Conservation (phyloP, 2,113 vertebrate genomes). For the Paramisgurnus dabryanus region DNA sequence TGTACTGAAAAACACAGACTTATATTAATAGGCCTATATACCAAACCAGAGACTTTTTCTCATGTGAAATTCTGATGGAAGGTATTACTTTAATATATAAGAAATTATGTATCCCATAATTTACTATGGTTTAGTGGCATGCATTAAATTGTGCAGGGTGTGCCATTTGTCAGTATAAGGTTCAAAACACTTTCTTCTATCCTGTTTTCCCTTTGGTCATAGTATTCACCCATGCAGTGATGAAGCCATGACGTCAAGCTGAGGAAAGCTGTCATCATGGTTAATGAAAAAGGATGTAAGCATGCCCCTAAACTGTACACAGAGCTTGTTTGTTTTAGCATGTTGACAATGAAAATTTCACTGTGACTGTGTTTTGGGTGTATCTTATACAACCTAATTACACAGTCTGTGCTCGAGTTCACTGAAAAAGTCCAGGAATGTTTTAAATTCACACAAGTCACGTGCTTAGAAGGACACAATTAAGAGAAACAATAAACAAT, state of each 20-base stretch:
- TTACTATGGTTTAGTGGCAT: no score
- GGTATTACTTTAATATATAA: no score
- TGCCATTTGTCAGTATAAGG: not conserved
- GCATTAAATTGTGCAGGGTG: not conserved
- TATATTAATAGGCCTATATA: no score
- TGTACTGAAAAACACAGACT: not conserved
- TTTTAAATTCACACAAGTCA: no score
- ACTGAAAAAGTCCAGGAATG: not conserved
- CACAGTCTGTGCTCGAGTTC: not conserved
- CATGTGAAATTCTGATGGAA: no score
- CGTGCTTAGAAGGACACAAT: not conserved
- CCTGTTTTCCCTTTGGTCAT: slow-evolving; percentile 3
- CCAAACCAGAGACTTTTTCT: no score
- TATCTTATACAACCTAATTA: not conserved
- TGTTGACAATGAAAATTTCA: slow-evolving; percentile 52
- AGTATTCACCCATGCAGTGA: not conserved
- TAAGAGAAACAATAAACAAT: not conserved
- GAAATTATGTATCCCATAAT: no score
- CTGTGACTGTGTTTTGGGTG: not conserved
- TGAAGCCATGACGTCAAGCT: slow-evolving; percentile 7
- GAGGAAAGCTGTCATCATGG: not conserved
- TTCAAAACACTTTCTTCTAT: not conserved
- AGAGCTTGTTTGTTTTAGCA: slow-evolving; percentile 50
- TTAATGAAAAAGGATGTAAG: slow-evolving; percentile 32
- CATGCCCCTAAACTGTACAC: slow-evolving; percentile 57